Base-by-base conservation (phyloP, 2,888 invertebrate genomes). In the Ormia ochracea region DNA sequence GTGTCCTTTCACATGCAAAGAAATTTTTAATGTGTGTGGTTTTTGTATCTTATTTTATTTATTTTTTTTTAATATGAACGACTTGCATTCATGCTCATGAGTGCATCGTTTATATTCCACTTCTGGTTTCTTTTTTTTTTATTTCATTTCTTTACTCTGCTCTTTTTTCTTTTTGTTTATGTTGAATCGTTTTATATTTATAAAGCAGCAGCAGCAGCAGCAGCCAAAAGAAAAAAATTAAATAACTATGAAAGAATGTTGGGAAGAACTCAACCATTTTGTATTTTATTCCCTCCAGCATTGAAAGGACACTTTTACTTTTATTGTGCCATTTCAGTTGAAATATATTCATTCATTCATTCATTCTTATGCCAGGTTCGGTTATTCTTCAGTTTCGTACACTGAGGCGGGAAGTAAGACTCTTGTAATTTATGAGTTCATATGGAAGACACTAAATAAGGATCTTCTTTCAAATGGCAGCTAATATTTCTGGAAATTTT, bases 291-390 rank as follows among this genome's bases (percentile, higher is more conserved):
- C 75, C 79, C 75, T 61, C 61, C 41, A 75, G 79, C 79, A 43
- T 50, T 66, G 61, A 66, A 72, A 52, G 66, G 75, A 75, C 66
- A 76, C 75, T 80, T 43, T 80, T 50, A 66, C 70, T 80, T 80
- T 80, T 75, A 76, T 70, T 66, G 54, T 75, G 38, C 70, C 75
- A 75, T 80, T 80, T 75, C 36, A 69, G 69, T 52, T 31, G 58
- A 61, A 43, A 17, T 41, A 28, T 38, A 43, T 68, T 54, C 43
- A 69, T 56, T 61, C n/a, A 36, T 38, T 14, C 66, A n/a, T n/a
- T n/a, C n/a, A n/a, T 48, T 69, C 69, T 54, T 61, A 76, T 41
- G 54, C 61, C 38, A 52, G 59, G 58, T 74, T 72, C 61, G 63
- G 72, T 63, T 61, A 61, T 63, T 58, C 19, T 63, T 58, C 19